Conservation (phyloP, 2,797 vertebrate species). For the Epinephelus coioides region DNA sequence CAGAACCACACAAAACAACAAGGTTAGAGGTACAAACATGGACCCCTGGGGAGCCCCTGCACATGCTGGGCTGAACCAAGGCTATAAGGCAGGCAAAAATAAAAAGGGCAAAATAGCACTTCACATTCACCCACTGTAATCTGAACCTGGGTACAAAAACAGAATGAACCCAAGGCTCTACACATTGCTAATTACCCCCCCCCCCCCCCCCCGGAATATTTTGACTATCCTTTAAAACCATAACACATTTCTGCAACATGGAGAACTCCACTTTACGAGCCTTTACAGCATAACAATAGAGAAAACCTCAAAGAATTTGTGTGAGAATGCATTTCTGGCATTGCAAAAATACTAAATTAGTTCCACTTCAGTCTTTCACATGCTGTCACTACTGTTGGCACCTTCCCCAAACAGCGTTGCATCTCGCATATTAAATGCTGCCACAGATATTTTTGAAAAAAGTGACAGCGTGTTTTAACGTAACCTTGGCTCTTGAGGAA, state of each 20-base stretch:
- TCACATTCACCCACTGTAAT: conserved; percentile 54
- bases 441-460: conserved; percentile 60
- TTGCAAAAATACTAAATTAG: conserved; percentile 51
- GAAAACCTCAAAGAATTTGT: conserved; percentile 36
- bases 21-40: conserved; percentile 61
- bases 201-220: conserved; percentile 27
- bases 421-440: conserved; percentile 40
- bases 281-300: conserved; percentile 18
- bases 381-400: conserved; percentile 21
- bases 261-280: conserved; percentile 30
- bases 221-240: conserved; percentile 41
- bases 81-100: conserved; percentile 54
- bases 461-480: conserved; percentile 52
- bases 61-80: conserved; percentile 51
- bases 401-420: conserved; percentile 26
- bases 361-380: conserved; percentile 42
- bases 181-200: conserved; percentile 28
- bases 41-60: conserved; percentile 34
- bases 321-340: conserved; percentile 45
- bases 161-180: conserved; percentile 10
- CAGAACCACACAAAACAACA: conserved; percentile 50
- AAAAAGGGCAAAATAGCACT: conserved; percentile 24
- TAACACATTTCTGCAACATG: conserved; percentile 42
- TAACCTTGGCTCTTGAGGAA: conserved; percentile 62
- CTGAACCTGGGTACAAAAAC: conserved; percentile 52